Evolutionary conservation across 2,888 invertebrate genomes (phyloP), one percentile per base, ranked within the genome.

Genomic region (Tetheella fluctuosa): DNA sequence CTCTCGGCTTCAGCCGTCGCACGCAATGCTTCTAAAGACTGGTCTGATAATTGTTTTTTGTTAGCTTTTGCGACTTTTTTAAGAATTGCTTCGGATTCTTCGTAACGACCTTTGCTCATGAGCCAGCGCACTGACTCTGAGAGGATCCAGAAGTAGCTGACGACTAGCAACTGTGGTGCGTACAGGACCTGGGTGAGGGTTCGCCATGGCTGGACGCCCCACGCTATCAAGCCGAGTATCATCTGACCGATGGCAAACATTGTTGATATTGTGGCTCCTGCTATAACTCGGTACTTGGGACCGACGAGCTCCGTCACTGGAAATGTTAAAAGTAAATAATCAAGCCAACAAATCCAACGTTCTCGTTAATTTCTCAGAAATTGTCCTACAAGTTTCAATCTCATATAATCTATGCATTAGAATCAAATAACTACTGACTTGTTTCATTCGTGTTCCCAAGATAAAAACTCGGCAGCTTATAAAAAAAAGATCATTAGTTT

Each of bases 121-220:
- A 97, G 93, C 97, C 97, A 97, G 61, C 97, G 94, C 4, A 96
- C 94, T 8, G 96, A 96, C 84, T 96, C 96, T 0, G 96, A 96
- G 10, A 96, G 88, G 42, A 96, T 86, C 95, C 96, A 96, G 71
- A 95, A 94, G 78, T 96, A 96, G 20, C 93, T 83, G 53, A 97
- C 83, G 25, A 96, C 94, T 0, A 96, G 82, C 6, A 96, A 80
- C n/a, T 95, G 95, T 0, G 97, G 97, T 0, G 94, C 93, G 76
- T 97, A 97, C 13, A 96, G 87, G 6, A 95, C 93, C 61, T 95
- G 94, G 1, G 96, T 94, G 23, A 96, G 90, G 15, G 93, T 82
- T 64, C 96, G 94, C 97, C 97, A 97, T 57, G 95, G 91, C 55
- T 94, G 94, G 4, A 95, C 93, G 58, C 93, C 93, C 95, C 96